Evolutionary conservation across 2,888 invertebrate genomes (phyloP).

Genomic region (Ennomos quercinarius): DNA sequence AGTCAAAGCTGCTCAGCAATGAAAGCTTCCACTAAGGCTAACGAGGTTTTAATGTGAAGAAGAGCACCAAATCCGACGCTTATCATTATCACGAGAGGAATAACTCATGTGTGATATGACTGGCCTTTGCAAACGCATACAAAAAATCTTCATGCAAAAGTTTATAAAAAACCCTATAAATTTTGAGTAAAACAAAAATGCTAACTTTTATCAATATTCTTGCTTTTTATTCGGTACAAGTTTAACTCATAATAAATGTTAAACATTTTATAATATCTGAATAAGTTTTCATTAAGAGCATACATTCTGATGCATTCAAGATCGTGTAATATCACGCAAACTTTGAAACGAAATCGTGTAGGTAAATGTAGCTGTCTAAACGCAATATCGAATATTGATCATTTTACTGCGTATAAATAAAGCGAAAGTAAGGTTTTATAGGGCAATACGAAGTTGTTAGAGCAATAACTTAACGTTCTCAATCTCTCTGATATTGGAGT

Average conservation of each 20-base stretch:
- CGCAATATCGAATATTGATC: slow-evolving; percentile 80
- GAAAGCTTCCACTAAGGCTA: slow-evolving; percentile 66
- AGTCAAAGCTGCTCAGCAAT: slow-evolving; percentile 56
- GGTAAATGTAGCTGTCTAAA: slow-evolving; percentile 56
- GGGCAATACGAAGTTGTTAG: slow-evolving; percentile 82
- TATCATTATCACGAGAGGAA: slow-evolving; percentile 72
- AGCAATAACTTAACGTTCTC: slow-evolving; percentile 77
- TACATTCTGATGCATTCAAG: slow-evolving; percentile 24
- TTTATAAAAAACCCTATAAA: slow-evolving; percentile 16
- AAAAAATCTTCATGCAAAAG: slow-evolving; percentile 26
- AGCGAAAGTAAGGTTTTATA: slow-evolving; percentile 81
- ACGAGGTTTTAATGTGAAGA: slow-evolving; percentile 79
- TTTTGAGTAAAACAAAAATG: slow-evolving; percentile 32
- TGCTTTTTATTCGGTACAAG: slow-evolving; percentile 22
- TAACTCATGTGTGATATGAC: slow-evolving; percentile 70
- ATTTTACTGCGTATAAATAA: slow-evolving; percentile 82
- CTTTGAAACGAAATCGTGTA: slow-evolving; percentile 42
- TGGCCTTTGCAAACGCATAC: slow-evolving; percentile 50
- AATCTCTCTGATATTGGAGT: slow-evolving; percentile 79
- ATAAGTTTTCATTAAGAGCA: slow-evolving; percentile 28
- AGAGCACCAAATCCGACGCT: slow-evolving; percentile 61
- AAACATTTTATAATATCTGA: slow-evolving; percentile 16
- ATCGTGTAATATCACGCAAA: slow-evolving; percentile 28
- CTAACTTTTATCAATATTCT: slow-evolving; percentile 25
- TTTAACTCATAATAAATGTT: slow-evolving; percentile 5